Evolutionary conservation across 35 echinoderm and acorn worm genomes (phyloP).

Genomic region (Hemicentrotus pulcherrimus): DNA sequence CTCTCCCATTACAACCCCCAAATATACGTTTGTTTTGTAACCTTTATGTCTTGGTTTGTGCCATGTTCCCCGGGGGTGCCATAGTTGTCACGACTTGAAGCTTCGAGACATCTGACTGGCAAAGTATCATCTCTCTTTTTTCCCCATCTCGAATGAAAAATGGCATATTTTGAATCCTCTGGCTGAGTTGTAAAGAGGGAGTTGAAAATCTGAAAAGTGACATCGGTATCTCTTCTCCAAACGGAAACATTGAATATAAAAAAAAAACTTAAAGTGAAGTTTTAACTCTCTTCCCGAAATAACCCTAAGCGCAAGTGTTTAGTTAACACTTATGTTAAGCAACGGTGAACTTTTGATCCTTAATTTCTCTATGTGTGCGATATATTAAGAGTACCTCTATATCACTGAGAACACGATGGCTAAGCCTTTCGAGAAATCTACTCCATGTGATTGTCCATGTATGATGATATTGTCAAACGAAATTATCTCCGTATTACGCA

Average conservation of each 20-base stretch:
- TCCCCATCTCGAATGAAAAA: not conserved
- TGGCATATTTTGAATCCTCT: not conserved
- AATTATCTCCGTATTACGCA: too few species aligned
- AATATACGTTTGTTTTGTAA: not conserved
- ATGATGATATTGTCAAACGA: too few species aligned
- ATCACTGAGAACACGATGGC: too few species aligned
- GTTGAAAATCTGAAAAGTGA: not conserved
- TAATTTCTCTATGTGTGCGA: too few species aligned
- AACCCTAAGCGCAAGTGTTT: too few species aligned
- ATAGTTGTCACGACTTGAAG: not conserved
- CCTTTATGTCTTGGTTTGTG: not conserved
- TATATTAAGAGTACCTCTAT: too few species aligned
- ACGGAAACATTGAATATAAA: not conserved
- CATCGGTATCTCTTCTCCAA: not conserved
- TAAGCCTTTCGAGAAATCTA: too few species aligned
- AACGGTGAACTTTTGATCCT: too few species aligned
- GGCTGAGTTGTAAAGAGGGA: not conserved
- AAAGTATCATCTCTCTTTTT: not conserved
- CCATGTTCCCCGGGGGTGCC: not conserved
- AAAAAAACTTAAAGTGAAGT: not conserved
- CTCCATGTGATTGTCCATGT: too few species aligned
- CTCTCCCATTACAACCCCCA: not conserved
- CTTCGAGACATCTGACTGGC: not conserved
- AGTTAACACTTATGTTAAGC: too few species aligned
- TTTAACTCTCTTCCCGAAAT: not conserved